Evolutionary conservation across 2,888 invertebrate genomes (phyloP), one percentile per base, ranked within the genome.

Genomic region (Stenotaenia linearis): DNA sequence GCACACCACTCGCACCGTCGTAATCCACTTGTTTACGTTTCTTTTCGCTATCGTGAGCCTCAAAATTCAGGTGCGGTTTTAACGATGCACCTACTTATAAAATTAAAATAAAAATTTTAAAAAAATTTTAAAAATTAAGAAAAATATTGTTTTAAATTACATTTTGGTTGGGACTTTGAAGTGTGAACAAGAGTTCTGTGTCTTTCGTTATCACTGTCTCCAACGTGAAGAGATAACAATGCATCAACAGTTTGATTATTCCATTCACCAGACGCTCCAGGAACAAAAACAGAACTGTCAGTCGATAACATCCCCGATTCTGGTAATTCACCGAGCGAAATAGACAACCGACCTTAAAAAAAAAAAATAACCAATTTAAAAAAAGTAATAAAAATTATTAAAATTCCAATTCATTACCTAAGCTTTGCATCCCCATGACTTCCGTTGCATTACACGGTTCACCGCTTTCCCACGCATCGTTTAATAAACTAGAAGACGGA

Each of bases 301-400:
- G 56, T 74, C 18, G 78, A 28, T 15, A 80, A 50, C 35, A 78
- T 75, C 21, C 80, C 79, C 18, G 80, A 81, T 77, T 82, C 83
- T 12, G 82, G 81, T 9, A 83, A 79, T 75, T 83, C 82, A 18
- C 81, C 79, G 15, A 83, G 79, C 40, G 82, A 81, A 40, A 83
- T 80, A 50, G 83, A 83, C n/a, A 83, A 74, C 10, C 81, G 61
- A 23, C 82, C 82, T 75, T 77, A 21, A 0, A 12, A 21, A 50
- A 40, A 75, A 7, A 35, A 6, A 69, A 79, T 25, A 12, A 25
- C 10, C 21, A 15, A 37, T 10, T 15, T 10, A 75, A 75, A 1
- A 75, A 30, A 30, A 75, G 15, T 21, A 30, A n/a, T 76, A 30
- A 28, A 25, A 76, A 3, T 2, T 2, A 40, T 12, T 15, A 0